Percentiles rank a stretch among this genome's conserved stretches.
Conservation (phyloP, 2,113 vertebrate species). For the Elachura formosa region DNA sequence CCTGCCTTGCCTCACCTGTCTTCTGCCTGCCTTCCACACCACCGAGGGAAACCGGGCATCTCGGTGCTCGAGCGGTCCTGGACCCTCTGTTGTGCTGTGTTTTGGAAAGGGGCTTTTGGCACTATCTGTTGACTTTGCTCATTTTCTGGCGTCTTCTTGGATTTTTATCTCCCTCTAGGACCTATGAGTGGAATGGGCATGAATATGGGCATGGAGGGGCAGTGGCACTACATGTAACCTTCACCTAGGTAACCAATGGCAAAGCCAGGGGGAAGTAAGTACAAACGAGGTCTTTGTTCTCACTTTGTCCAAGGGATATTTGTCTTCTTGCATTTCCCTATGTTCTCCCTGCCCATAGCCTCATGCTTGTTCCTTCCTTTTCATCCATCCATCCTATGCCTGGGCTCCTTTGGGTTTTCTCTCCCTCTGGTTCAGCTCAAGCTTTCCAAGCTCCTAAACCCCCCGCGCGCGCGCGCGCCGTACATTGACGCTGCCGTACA, state of each 20-base stretch:
- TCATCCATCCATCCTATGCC: slow-evolving; percentile 57
- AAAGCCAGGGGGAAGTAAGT: slow-evolving; percentile 99
- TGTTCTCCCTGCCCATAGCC: slow-evolving; percentile 79
- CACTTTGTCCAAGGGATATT: slow-evolving; percentile 73
- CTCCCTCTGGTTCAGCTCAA: slow-evolving; percentile 61
- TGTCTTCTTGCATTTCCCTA: slow-evolving; percentile 72
- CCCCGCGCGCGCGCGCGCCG: slow-evolving; percentile 14
- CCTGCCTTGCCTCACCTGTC: slow-evolving; percentile 71
- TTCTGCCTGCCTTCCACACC: slow-evolving; percentile 60
- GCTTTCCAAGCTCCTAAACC: slow-evolving; percentile 68
- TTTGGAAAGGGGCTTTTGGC: slow-evolving; percentile 78
- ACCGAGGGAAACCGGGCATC: slow-evolving; percentile 55
- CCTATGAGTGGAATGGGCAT: slow-evolving; percentile 99
- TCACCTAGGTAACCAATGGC: slow-evolving; percentile 90
- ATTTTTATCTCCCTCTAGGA: slow-evolving; percentile 90
- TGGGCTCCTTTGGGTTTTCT: slow-evolving; percentile 61
- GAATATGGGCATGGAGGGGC: slow-evolving; percentile 99
- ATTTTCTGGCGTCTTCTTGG: slow-evolving; percentile 81
- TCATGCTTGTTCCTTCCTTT: slow-evolving; percentile 80
- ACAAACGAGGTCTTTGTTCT: slow-evolving; percentile 79
- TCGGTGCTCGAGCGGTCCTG: slow-evolving; percentile 35
- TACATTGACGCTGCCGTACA: slow-evolving; percentile 67
- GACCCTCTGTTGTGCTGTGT: slow-evolving; percentile 48
- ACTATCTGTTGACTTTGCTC: slow-evolving; percentile 84
- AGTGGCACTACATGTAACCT: slow-evolving; percentile 99